Evolutionary conservation across 2,797 vertebrate species (phyloP).

Genomic region (Tokudaia muenninki): DNA sequence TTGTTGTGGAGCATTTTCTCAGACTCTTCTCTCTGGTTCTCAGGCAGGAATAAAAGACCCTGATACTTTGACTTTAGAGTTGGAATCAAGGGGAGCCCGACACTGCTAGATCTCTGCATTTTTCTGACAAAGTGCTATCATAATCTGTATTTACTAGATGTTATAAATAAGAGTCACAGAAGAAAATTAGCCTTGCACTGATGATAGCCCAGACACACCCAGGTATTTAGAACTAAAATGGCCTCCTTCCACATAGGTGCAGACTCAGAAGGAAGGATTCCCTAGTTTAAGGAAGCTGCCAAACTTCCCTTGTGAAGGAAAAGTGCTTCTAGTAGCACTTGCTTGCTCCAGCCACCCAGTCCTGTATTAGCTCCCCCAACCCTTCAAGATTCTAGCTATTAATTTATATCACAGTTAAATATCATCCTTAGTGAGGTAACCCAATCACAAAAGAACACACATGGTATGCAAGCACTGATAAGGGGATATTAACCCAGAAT

Average conservation of each 20-base stretch:
- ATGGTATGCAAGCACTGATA: no score
- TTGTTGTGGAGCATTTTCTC: neutral
- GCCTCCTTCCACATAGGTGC: neutral
- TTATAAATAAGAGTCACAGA: neutral
- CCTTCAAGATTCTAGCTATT: neutral
- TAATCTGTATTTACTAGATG: conserved; percentile 45
- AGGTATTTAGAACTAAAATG: neutral
- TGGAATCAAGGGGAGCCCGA: neutral
- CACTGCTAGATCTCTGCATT: neutral
- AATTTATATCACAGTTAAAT: neutral
- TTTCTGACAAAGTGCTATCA: neutral
- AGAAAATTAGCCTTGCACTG: neutral
- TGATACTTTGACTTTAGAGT: neutral
- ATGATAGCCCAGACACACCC: neutral
- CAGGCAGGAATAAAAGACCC: neutral
- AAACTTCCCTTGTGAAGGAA: neutral
- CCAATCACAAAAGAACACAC: no score
- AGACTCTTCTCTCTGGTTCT: neutral
- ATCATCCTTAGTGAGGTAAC: no score
- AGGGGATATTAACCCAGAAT: no score
- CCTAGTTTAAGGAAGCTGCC: neutral
- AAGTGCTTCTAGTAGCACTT: neutral
- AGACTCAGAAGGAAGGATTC: neutral
- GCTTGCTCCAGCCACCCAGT: neutral
- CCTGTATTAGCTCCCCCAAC: neutral